phyloP scores from a whole-genome alignment of 2,888 invertebrate species.

The Aplocera efformata region DNA sequence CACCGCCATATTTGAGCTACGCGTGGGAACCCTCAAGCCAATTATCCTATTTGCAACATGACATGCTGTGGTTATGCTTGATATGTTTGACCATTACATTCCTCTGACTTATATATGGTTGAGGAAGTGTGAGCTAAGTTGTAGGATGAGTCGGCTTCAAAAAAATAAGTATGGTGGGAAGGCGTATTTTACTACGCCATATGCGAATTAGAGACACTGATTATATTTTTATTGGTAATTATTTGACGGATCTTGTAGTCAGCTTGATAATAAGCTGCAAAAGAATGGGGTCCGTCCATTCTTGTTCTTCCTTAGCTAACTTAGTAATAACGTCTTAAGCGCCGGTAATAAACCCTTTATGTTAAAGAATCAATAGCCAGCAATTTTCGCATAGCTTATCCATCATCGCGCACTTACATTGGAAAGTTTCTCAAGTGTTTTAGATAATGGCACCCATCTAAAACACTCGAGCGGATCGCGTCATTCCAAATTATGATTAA shows the following conservation, averaged over 20 bases:
- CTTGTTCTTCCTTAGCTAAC: too few species aligned
- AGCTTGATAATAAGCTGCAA: too few species aligned
- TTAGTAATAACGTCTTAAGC: too few species aligned
- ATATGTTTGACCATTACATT: constrained; percentile 45
- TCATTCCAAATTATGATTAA: constrained; percentile 75
- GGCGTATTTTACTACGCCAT: too few species aligned
- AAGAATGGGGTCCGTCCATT: too few species aligned
- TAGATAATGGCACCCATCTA: constrained; percentile 68
- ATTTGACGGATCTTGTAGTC: too few species aligned
- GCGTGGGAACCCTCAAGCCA: constrained; percentile 49
- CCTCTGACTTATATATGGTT: constrained; percentile 40
- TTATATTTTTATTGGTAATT: too few species aligned
- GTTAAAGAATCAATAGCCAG: constrained; percentile 20
- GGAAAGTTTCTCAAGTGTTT: constrained; percentile 40
- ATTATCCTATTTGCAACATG: constrained; percentile 64
- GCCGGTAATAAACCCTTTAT: too few species aligned
- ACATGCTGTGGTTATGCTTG: constrained; percentile 29
- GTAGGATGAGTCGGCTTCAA: background rate
- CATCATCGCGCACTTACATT: constrained; percentile 38
- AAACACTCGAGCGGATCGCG: constrained; percentile 69
- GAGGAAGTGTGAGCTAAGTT: constrained; percentile 4
- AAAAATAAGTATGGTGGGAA: too few species aligned
- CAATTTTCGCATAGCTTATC: constrained; percentile 49
- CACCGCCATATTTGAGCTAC: constrained; percentile 18
- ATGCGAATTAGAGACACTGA: too few species aligned